phyloP scores from a whole-genome alignment of 2,888 invertebrate species.

The Bombyx huttoni region DNA sequence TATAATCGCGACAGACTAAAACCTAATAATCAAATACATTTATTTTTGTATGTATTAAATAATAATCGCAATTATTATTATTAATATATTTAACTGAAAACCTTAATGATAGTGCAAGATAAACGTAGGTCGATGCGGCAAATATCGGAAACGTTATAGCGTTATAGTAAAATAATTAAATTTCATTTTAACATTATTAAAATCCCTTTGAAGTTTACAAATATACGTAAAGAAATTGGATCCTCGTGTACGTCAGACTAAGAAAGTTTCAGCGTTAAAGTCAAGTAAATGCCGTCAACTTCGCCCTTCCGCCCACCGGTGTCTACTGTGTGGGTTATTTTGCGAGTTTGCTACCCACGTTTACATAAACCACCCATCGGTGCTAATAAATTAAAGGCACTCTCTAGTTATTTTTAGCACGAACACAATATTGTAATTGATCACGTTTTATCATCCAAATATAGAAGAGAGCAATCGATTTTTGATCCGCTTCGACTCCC shows the following conservation, averaged over 20 bases:
- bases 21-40: neutral
- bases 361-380: constrained; percentile 16
- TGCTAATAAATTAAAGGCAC: constrained; percentile 10
- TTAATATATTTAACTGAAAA: too few species aligned
- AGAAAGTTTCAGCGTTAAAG: constrained; percentile 30
- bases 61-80: neutral
- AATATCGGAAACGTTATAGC: neutral
- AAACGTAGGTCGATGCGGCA: neutral
- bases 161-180: too few species aligned
- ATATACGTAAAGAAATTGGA: too few species aligned
- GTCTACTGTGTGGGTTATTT: constrained; percentile 30
- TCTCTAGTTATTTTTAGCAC: neutral
- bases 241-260: constrained; percentile 23
- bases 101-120: neutral
- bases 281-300: constrained; percentile 39
- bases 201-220: too few species aligned
- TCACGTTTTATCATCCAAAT: neutral
- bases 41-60: neutral
- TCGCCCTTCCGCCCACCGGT: constrained; percentile 26
- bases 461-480: constrained; percentile 3
- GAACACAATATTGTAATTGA: neutral
- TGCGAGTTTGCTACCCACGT: constrained; percentile 23
- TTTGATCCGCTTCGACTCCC: neutral
- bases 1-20: neutral
- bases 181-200: too few species aligned